Evolutionary conservation across 2,888 invertebrate genomes (phyloP).

Genomic region (Operophtera brumata): DNA sequence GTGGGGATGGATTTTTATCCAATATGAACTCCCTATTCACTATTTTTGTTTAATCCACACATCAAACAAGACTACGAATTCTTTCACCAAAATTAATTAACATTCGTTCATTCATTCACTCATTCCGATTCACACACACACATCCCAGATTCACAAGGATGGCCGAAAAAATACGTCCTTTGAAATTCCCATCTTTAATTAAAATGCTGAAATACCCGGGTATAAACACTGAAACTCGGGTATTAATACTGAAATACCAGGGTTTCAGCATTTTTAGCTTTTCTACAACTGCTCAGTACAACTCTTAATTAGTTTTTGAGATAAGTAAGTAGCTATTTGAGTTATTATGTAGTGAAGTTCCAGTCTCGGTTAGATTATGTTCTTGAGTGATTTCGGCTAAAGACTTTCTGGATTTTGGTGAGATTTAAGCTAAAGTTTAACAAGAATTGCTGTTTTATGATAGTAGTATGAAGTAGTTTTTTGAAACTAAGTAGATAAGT

Average conservation of each 20-base stretch:
- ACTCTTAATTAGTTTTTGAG: slow-evolving; percentile 18
- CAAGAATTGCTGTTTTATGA: too few relatives aligned
- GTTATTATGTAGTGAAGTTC: slow-evolving; percentile 7
- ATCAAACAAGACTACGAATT: slow-evolving; percentile 6
- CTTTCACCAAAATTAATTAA: slow-evolving; percentile 20
- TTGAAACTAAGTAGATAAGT: too few relatives aligned
- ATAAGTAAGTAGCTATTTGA: not conserved
- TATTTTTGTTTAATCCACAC: slow-evolving; percentile 20
- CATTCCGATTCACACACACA: not conserved
- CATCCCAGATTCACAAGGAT: not conserved
- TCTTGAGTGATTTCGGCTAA: not conserved
- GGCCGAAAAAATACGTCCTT: slow-evolving; percentile 19
- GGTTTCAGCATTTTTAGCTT: not conserved
- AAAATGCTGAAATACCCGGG: slow-evolving; percentile 5
- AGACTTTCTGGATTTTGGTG: not conserved
- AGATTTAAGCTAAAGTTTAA: too few relatives aligned
- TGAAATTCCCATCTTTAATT: slow-evolving; percentile 22
- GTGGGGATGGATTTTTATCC: too few relatives aligned
- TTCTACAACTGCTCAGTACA: slow-evolving; percentile 8
- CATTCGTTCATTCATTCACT: slow-evolving; percentile 17
- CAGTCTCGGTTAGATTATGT: not conserved
- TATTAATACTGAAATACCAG: too few relatives aligned
- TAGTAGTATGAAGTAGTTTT: too few relatives aligned
- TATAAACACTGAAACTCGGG: slow-evolving; percentile 2
- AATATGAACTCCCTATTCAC: not conserved